Percentiles rank a stretch among this genome's conserved stretches.
Evolutionary conservation across 2,797 vertebrate genomes (phyloP).

Genomic region (Carapus acus): DNA sequence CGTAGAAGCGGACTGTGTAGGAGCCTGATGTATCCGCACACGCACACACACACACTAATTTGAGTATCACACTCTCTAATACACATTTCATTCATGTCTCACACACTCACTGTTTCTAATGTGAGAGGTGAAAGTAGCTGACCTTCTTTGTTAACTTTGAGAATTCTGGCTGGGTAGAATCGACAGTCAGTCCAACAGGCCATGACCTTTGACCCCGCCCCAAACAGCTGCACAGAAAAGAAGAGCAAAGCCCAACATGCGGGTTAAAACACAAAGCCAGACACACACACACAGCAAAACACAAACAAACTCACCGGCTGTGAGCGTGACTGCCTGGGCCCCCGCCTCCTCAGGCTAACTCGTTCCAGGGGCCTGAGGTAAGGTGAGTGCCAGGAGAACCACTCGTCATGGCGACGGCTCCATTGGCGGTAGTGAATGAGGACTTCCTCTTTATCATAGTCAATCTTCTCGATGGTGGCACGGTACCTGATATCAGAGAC

Average conservation of each 20-base stretch:
- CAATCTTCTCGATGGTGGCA: conserved; percentile 88
- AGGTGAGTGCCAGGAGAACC: conserved; percentile 89
- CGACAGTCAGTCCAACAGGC: conserved; percentile 95
- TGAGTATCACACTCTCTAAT: too few species aligned
- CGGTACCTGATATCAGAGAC: conserved; percentile 71
- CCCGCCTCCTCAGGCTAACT: conserved; percentile 78
- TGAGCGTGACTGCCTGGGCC: conserved; percentile 24
- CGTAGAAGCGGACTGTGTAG: conserved; percentile 96
- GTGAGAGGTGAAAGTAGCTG: conserved; percentile 29
- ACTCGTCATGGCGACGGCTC: conserved; percentile 89
- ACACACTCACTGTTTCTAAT: too few species aligned
- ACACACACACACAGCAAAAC: not conserved
- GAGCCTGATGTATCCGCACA: conserved; percentile 72
- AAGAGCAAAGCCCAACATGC: too few species aligned
- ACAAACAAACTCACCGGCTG: conserved; percentile 33
- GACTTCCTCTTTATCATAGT: conserved; percentile 84
- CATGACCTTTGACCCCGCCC: conserved; percentile 80
- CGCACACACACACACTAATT: conserved; percentile 2
- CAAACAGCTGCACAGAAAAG: conserved; percentile 68
- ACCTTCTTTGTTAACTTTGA: conserved; percentile 85
- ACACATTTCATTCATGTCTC: too few species aligned
- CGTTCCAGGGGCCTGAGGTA: conserved; percentile 86
- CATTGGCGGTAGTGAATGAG: conserved; percentile 88
- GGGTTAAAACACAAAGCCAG: not conserved
- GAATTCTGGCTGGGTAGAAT: conserved; percentile 89